Percentiles rank a stretch among this genome's conserved stretches.
These are phyloP conservation scores for Scopus umbretta DNA, from an alignment of 2,113 vertebrate species.

Conservation along the genomic window DNA sequence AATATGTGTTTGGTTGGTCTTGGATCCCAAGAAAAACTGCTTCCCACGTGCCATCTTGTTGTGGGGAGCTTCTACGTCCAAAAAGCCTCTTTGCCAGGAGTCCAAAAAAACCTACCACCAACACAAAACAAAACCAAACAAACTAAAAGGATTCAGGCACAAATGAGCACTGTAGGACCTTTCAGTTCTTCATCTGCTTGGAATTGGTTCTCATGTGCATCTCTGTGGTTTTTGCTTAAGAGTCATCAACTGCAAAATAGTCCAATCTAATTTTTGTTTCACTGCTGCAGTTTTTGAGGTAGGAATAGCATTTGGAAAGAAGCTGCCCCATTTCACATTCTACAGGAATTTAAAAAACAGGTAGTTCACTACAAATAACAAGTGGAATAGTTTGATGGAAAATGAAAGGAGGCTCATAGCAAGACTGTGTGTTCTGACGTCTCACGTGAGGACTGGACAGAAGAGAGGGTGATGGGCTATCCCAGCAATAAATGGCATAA, in stretches of 20 bases:
- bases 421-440: background rate
- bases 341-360: background rate
- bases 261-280: background rate
- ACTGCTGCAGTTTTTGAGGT: background rate
- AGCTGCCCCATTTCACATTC: background rate
- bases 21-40: background rate
- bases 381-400: background rate
- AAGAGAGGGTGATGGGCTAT: accelerated
- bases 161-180: background rate
- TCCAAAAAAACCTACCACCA: background rate
- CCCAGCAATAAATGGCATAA: background rate
- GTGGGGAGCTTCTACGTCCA: background rate
- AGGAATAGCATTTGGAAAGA: background rate
- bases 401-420: background rate
- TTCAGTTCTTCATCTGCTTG: background rate
- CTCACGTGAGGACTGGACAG: background rate
- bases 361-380: background rate
- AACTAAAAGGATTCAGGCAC: background rate
- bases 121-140: background rate
- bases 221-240: background rate
- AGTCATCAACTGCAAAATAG: background rate
- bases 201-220: background rate
- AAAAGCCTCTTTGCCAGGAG: background rate
- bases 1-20: background rate
- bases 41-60: background rate